A percentile compares a stretch with the other conserved stretches of the same genome.
Evolutionary conservation across 1,140 invertebrate species (phyloP).

Genomic region (Pogonomyrmex barbatus): DNA sequence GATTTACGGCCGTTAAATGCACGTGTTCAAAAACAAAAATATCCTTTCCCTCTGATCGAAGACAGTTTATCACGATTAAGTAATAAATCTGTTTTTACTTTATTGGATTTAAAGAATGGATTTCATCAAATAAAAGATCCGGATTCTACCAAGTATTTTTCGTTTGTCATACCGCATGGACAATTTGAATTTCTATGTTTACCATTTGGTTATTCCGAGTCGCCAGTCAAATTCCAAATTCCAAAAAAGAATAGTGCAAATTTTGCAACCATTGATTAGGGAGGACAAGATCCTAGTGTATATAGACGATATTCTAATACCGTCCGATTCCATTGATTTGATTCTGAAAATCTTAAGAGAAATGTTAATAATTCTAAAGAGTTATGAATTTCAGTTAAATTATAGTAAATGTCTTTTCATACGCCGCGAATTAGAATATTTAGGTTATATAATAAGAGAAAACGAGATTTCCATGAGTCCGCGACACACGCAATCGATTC

Average conservation of each 20-base stretch:
- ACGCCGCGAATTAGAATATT: background rate
- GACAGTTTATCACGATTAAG: background rate
- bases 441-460: background rate
- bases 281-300: background rate
- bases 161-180: background rate
- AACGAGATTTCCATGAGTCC: background rate
- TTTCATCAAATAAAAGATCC: background rate
- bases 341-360: background rate
- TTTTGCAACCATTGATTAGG: background rate
- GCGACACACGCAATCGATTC: background rate
- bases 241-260: background rate
- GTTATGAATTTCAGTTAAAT: background rate
- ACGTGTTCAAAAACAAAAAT: background rate
- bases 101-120: background rate
- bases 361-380: background rate
- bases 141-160: background rate
- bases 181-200: background rate
- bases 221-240: background rate
- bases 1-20: background rate
- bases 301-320: constrained; percentile 26
- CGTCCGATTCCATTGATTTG: background rate
- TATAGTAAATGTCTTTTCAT: background rate
- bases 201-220: background rate
- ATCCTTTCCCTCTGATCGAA: background rate
- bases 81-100: background rate